Conservation (phyloP, 2,113 vertebrate species). For the Atlantisia rogersi region DNA sequence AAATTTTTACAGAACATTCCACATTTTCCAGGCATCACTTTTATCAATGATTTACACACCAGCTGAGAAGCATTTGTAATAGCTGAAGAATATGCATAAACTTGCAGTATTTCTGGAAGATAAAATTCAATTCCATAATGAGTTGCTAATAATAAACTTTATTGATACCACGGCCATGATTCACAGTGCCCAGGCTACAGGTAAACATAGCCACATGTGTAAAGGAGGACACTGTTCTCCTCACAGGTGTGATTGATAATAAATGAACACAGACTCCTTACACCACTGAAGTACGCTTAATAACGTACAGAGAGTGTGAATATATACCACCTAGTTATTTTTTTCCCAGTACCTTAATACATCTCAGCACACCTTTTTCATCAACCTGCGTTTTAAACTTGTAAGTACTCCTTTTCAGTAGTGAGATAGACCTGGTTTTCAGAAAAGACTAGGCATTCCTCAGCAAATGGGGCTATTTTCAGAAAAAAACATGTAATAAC, state of each 20-base stretch:
- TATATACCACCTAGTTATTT: background rate
- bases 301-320: background rate
- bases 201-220: background rate
- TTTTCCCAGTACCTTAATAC: background rate
- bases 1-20: background rate
- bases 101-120: background rate
- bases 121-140: background rate
- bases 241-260: background rate
- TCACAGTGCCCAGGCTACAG: background rate
- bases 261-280: background rate
- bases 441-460: background rate
- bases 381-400: background rate
- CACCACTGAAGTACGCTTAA: background rate
- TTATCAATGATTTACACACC: background rate
- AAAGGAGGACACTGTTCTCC: background rate
- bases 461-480: fast-evolving
- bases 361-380: background rate
- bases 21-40: background rate
- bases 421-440: background rate
- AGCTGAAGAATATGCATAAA: background rate
- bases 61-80: background rate
- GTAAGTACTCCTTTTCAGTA: background rate
- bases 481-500: background rate
- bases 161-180: background rate
- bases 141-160: background rate